Percentiles rank a stretch among this genome's conserved stretches.
Evolutionary conservation across 2,113 vertebrate genomes (phyloP).

Genomic region (Salvator merianae): DNA sequence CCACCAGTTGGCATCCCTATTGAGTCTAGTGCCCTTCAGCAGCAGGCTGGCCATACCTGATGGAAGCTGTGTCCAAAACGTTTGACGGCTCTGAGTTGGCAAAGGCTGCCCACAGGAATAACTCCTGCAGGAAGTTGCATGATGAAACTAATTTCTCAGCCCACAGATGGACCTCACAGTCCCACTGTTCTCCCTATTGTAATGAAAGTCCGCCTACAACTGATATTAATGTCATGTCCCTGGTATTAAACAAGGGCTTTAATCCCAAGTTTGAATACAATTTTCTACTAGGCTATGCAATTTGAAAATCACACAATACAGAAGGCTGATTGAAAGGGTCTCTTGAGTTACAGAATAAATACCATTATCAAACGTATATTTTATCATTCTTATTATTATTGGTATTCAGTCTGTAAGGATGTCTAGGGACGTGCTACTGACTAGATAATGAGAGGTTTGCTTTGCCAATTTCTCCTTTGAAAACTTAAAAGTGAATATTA

Average conservation of each 20-base stretch:
- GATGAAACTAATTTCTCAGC: constrained; percentile 43
- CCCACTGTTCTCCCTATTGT: no score
- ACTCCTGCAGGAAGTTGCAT: no score
- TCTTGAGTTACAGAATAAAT: constrained; percentile 50
- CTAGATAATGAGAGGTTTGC: neutral
- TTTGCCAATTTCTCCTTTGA: constrained; percentile 5
- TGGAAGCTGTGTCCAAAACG: no score
- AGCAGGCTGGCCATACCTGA: no score
- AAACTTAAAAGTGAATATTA: constrained; percentile 16
- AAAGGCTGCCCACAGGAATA: neutral
- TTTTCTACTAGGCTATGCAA: constrained; percentile 65
- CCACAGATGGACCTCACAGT: no score
- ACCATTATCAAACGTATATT: no score
- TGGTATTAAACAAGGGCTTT: constrained; percentile 64
- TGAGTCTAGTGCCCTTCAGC: no score
- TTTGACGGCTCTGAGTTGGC: no score
- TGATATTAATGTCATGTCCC: constrained; percentile 27
- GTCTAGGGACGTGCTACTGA: neutral
- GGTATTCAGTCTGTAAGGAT: neutral
- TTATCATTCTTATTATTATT: neutral
- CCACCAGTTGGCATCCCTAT: no score
- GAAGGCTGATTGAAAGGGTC: constrained; percentile 66
- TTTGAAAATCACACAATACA: constrained; percentile 67
- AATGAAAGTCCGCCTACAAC: no score
- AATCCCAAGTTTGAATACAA: constrained; percentile 70